Conservation (phyloP, 2,797 vertebrate species). For the Myotis planiceps region DNA sequence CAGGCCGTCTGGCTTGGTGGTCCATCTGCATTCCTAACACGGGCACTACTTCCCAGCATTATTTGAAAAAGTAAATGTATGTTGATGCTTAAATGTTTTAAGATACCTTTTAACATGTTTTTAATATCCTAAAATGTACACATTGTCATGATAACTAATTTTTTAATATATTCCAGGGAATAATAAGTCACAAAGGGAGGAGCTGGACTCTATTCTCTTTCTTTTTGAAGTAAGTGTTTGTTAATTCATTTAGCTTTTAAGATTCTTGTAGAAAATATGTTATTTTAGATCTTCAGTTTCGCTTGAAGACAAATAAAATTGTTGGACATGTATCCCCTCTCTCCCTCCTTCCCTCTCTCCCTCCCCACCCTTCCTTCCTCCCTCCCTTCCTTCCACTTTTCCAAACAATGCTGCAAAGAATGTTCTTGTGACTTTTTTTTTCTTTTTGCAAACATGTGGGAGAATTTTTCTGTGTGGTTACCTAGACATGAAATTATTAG, state of each 20-base stretch:
- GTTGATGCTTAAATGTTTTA: constrained; percentile 29
- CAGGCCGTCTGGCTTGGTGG: fast-evolving
- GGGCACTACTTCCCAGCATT: not conserved
- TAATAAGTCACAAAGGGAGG: constrained; percentile 99
- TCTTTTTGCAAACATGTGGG: not conserved
- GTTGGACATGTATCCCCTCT: not conserved
- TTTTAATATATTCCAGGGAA: constrained; percentile 92
- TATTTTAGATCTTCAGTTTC: constrained; percentile 47
- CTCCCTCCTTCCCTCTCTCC: not conserved
- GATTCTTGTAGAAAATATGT: not conserved
- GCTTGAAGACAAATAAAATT: constrained; percentile 32
- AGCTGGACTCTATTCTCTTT: constrained; percentile 99
- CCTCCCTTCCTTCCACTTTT: not conserved
- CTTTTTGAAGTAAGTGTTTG: constrained; percentile 98
- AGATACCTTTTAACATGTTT: not conserved
- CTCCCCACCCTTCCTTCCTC: not conserved
- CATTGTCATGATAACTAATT: not conserved
- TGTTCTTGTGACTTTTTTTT: not conserved
- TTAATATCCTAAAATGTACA: constrained; percentile 3
- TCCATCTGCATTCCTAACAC: not conserved
- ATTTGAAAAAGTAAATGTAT: not conserved
- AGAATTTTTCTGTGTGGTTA: not conserved
- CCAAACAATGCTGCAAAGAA: not conserved
- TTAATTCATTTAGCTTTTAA: constrained; percentile 55
- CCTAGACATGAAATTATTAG: constrained; percentile 33